These are phyloP conservation scores for Spondyliosoma cantharus DNA, from an alignment of 2,797 vertebrate genomes.

Conservation along the genomic window DNA sequence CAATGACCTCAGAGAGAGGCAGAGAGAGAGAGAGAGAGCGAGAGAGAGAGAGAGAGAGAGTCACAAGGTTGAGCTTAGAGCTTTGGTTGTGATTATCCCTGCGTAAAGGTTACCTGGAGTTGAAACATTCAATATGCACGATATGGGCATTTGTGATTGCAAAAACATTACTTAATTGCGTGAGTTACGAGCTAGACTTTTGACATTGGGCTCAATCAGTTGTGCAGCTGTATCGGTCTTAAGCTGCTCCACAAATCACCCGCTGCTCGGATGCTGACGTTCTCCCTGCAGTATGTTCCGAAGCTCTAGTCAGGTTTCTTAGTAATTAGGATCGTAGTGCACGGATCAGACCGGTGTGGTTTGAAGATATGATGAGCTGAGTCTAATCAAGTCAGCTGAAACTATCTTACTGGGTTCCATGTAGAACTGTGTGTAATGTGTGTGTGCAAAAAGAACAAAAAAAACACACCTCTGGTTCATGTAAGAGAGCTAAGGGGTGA, in stretches of 20 bases:
- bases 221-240: constrained; percentile 77
- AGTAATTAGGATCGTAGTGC: constrained; percentile 61
- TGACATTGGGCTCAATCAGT: constrained; percentile 72
- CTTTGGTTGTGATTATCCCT: constrained; percentile 59
- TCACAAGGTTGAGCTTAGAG: constrained; percentile 65
- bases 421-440: constrained; percentile 62
- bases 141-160: constrained; percentile 69
- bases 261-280: constrained; percentile 49
- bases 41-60: constrained; percentile 40
- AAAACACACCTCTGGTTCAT: constrained; percentile 52
- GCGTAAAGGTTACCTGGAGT: constrained; percentile 73
- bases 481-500: constrained; percentile 71
- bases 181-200: constrained; percentile 69
- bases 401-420: constrained; percentile 21
- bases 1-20: constrained; percentile 60
- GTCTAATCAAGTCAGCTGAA: constrained; percentile 61
- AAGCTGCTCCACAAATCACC: constrained; percentile 78
- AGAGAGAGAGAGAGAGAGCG: constrained; percentile 6
- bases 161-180: constrained; percentile 71
- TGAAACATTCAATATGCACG: constrained; percentile 62
- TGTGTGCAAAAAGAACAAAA: neutral
- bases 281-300: constrained; percentile 66
- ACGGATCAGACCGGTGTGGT: constrained; percentile 37
- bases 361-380: constrained; percentile 51
- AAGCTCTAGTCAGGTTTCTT: constrained; percentile 57